Conservation (phyloP, 2,888 invertebrate genomes). For the Drosophila mayaguana region DNA sequence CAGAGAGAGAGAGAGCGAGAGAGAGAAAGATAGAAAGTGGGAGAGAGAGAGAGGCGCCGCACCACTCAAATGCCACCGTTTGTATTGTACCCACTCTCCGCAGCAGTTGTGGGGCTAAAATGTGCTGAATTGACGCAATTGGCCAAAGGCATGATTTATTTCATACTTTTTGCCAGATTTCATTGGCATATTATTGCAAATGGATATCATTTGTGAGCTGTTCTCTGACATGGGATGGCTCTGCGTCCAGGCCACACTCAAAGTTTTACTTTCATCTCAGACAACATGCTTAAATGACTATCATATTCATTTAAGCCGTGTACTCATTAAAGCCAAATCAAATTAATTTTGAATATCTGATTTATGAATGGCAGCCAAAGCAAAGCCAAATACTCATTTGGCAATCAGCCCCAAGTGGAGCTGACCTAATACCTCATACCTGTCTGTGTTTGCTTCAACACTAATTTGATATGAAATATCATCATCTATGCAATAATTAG, state of each 20-base stretch:
- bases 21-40: neutral
- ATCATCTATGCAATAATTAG: neutral
- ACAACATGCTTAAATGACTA: neutral
- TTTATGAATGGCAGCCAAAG: neutral
- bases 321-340: neutral
- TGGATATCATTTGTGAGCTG: conserved; percentile 53
- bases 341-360: neutral
- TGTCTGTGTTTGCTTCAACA: neutral
- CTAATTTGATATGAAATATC: neutral
- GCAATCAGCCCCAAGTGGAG: neutral
- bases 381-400: neutral
- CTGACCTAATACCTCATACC: neutral
- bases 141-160: conserved; percentile 84
- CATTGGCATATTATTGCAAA: conserved; percentile 22
- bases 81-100: conserved; percentile 15
- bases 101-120: conserved; percentile 36
- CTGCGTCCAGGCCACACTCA: neutral
- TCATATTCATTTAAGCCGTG: neutral
- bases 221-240: conserved; percentile 5
- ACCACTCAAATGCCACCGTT: conserved; percentile 29
- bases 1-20: neutral
- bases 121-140: conserved; percentile 83
- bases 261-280: neutral
- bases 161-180: conserved; percentile 59
- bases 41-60: neutral